phyloP scores from a whole-genome alignment of 1,140 invertebrate species.

The Scaptomyza pallida region DNA sequence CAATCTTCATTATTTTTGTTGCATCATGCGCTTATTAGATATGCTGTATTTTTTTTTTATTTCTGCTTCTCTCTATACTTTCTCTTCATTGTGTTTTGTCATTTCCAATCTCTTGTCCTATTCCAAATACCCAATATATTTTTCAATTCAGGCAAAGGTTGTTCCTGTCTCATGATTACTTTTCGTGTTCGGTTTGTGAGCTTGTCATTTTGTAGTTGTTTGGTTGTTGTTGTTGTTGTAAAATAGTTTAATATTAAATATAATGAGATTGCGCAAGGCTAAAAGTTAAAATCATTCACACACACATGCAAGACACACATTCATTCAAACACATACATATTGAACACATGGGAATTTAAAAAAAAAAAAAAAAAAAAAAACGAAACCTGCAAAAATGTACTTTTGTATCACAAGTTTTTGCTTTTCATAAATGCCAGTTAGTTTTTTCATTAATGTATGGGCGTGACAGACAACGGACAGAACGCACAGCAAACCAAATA shows the following conservation, averaged over 20 bases:
- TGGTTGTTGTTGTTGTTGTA: slow-evolving; percentile 26
- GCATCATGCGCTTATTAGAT: slow-evolving; percentile 5
- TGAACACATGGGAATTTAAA: slow-evolving; percentile 40
- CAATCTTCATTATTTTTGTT: slow-evolving; percentile 1
- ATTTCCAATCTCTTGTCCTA: background rate
- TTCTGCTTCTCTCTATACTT: background rate
- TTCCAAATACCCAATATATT: background rate
- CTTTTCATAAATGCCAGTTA: slow-evolving; percentile 56
- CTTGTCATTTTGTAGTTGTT: slow-evolving; percentile 5
- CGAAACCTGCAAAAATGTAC: slow-evolving; percentile 43
- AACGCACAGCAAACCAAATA: slow-evolving; percentile 43
- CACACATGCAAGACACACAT: slow-evolving; percentile 1
- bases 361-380: slow-evolving; percentile 14
- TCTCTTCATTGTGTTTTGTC: too few species aligned
- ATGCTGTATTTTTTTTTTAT: slow-evolving; percentile 9
- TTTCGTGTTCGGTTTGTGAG: slow-evolving; percentile 3
- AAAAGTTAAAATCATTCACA: slow-evolving; percentile 18
- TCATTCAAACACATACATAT: slow-evolving; percentile 35
- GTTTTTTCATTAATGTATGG: too few species aligned
- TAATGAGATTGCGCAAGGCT: slow-evolving; percentile 72
- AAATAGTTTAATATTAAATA: slow-evolving; percentile 46
- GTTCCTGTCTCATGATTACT: slow-evolving; percentile 8
- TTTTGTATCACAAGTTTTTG: slow-evolving; percentile 55
- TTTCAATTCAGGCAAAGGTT: background rate
- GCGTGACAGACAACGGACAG: slow-evolving; percentile 40